Evolutionary conservation across 2,888 invertebrate species (phyloP), one percentile per base, ranked within the genome.

Genomic region (Alloplasta piceator): DNA sequence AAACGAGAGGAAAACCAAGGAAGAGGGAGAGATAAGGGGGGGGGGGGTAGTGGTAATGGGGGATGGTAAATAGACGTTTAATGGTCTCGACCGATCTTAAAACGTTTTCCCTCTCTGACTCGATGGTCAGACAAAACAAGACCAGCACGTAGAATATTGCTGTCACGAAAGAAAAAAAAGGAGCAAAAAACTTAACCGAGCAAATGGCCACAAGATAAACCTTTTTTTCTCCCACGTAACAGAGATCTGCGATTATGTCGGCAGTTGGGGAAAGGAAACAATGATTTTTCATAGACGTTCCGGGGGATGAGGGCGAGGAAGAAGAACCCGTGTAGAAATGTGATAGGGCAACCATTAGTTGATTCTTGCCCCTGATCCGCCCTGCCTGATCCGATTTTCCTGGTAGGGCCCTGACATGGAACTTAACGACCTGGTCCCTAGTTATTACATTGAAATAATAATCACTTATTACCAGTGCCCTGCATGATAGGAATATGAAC

Each of bases 41-140:
- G 56, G 68, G 41, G 67, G 39, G 46, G 43, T 61, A 10, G 48
- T 10, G 61, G 56, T 76, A 72, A 80, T 73, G 76, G 68, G 66
- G 77, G 68, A 73, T 73, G 80, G 76, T 73, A 80, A 80, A 80
- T 80, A 77, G 80, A 77, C 77, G 77, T 80, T 77, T 80, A 77
- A 80, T 80, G 80, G 72, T 60, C 67, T 77, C 80, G 70, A 70
- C 64, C 73, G 73, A 73, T 73, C 73, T 77, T 73, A 77, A 80
- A 80, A 73, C 76, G 68, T 70, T 80, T 77, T 73, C 46, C 72
- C 56, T 73, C 50, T 77, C 70, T 63, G 58, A 46, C 56, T 46
- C 38, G 50, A 48, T 39, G 56, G 72, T 61, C 66, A 63, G 56
- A 56, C 38, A n/a, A 56, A 16, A 46, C 10, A 7, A 10, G 36